Conservation (phyloP, 2,888 invertebrate genomes). For the Philonicus albiceps region DNA sequence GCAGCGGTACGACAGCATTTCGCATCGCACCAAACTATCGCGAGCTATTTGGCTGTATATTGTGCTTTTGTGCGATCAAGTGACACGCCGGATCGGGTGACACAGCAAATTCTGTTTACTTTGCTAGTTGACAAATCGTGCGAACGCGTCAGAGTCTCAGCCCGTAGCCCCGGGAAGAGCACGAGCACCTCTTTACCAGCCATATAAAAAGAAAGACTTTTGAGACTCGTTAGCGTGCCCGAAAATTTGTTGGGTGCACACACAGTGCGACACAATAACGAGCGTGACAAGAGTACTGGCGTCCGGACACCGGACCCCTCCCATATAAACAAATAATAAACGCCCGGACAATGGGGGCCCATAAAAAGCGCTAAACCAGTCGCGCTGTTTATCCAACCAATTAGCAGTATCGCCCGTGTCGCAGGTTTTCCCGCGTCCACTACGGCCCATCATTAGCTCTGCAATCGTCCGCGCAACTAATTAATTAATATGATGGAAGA, state of each 20-base stretch:
- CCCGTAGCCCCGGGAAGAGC: neutral
- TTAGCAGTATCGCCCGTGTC: neutral
- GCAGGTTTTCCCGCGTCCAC: conserved; percentile 11
- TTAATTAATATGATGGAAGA: conserved; percentile 26
- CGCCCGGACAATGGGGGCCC: neutral
- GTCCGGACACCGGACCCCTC: conserved; percentile 1
- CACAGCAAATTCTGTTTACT: conserved; percentile 41
- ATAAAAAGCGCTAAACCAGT: conserved; percentile 29
- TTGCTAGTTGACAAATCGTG: conserved; percentile 48
- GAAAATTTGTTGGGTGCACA: conserved; percentile 16
- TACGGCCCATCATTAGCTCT: neutral
- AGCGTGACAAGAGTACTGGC: conserved; percentile 12
- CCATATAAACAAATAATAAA: conserved; percentile 30
- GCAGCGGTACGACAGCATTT: neutral
- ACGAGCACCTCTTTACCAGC: neutral
- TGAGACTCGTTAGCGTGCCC: conserved; percentile 24
- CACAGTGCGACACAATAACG: conserved; percentile 2
- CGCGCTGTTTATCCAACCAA: conserved; percentile 20
- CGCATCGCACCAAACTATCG: neutral
- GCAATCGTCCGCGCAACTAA: conserved; percentile 12
- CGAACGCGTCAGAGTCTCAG: conserved; percentile 23
- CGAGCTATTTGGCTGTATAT: neutral
- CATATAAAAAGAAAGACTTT: neutral
- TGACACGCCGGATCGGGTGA: conserved; percentile 31
- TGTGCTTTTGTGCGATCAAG: neutral